A percentile compares a stretch with the other conserved stretches of the same genome.
phyloP scores from a whole-genome alignment of 2,888 invertebrate species.

The Saturnia japonica region DNA sequence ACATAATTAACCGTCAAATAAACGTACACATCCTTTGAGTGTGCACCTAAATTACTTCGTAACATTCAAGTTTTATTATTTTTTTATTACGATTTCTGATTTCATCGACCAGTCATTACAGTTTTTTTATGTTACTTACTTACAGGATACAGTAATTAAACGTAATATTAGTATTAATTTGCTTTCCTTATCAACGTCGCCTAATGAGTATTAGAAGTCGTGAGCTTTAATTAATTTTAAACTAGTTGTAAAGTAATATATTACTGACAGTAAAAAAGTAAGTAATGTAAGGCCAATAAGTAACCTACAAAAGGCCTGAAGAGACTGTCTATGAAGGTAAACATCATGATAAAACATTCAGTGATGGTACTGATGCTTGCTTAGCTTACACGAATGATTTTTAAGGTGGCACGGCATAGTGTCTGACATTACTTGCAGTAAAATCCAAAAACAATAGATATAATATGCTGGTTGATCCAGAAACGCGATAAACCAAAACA shows the following conservation, averaged over 20 bases:
- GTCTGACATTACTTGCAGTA: too few relatives aligned
- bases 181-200: neutral
- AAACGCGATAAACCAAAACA: too few relatives aligned
- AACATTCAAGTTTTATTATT: neutral
- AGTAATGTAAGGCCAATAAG: neutral
- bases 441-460: too few relatives aligned
- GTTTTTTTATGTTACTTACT: neutral
- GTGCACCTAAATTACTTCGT: neutral
- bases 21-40: neutral
- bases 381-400: too few relatives aligned
- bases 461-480: too few relatives aligned
- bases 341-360: too few relatives aligned
- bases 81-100: neutral
- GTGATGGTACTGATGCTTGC: too few relatives aligned
- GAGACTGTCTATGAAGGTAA: too few relatives aligned
- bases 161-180: neutral
- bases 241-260: neutral
- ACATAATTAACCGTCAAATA: constrained; percentile 8
- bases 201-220: neutral
- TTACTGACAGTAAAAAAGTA: neutral
- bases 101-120: neutral
- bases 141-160: neutral
- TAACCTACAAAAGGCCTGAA: too few relatives aligned
- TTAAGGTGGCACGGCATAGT: too few relatives aligned
- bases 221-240: neutral